Evolutionary conservation across 2,888 invertebrate species (phyloP).

Genomic region (Cosmia pyralina): DNA sequence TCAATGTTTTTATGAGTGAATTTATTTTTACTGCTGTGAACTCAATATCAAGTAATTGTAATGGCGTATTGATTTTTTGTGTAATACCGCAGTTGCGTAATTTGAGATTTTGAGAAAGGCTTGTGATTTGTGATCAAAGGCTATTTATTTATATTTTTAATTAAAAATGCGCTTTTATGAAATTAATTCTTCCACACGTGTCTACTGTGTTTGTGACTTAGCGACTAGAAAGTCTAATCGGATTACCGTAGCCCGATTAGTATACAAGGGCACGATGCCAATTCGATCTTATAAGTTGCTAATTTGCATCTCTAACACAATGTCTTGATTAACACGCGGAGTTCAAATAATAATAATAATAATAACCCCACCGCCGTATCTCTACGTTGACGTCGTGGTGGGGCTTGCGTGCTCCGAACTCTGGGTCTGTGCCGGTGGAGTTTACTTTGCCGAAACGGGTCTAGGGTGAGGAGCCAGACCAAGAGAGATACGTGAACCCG

Average conservation of each 20-base stretch:
- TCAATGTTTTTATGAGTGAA: constrained; percentile 15
- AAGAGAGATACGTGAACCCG: no score
- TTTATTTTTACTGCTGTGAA: constrained; percentile 30
- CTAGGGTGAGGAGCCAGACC: no score
- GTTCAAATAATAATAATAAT: no score
- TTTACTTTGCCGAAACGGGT: no score
- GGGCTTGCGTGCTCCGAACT: no score
- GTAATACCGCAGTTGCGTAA: constrained; percentile 13
- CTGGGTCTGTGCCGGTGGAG: no score
- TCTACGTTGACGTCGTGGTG: no score
- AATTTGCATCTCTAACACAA: constrained; percentile 35
- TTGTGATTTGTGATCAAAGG: background rate
- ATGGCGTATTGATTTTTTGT: constrained; percentile 26
- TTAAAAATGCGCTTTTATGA: background rate
- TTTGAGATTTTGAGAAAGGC: constrained; percentile 20
- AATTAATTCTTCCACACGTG: background rate
- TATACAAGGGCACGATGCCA: constrained; percentile 39
- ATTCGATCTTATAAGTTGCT: constrained; percentile 19
- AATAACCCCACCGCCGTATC: no score
- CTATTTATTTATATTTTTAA: background rate
- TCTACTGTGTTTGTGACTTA: background rate
- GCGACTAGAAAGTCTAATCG: constrained; percentile 36
- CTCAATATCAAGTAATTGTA: constrained; percentile 10
- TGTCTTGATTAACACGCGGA: no score
- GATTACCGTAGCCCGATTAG: constrained; percentile 11